Percentiles rank a stretch among this genome's conserved stretches.
These are phyloP conservation scores for Tetranychus cinnabarinus DNA, from an alignment of 1,140 invertebrate species.

Conservation along the genomic window DNA sequence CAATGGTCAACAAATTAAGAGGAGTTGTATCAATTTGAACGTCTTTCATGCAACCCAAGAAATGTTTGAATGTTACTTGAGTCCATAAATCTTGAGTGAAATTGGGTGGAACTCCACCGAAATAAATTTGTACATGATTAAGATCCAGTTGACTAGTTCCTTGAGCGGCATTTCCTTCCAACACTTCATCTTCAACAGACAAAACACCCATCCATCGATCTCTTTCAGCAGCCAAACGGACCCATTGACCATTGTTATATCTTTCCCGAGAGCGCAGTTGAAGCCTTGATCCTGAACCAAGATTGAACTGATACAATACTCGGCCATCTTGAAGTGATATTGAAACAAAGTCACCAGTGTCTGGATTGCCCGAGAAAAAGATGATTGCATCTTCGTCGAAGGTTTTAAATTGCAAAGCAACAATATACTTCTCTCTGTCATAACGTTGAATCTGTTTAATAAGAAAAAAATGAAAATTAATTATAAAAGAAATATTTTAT, in stretches of 20 bases:
- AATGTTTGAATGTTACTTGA: constrained; percentile 26
- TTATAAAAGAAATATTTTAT: constrained; percentile 45
- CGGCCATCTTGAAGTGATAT: constrained; percentile 8
- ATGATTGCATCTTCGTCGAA: constrained; percentile 66
- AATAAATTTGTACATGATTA: constrained; percentile 26
- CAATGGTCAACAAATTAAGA: constrained; percentile 34
- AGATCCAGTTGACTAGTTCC: constrained; percentile 35
- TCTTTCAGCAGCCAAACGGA: constrained; percentile 38
- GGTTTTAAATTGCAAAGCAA: constrained; percentile 56
- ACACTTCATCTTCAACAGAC: constrained; percentile 39
- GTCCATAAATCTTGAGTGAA: constrained; percentile 19
- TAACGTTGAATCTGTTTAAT: constrained; percentile 29
- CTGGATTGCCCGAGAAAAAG: constrained; percentile 49
- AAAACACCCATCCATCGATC: constrained; percentile 21
- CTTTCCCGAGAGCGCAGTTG: constrained; percentile 16
- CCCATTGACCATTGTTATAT: constrained; percentile 58
- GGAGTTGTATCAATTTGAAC: constrained; percentile 43
- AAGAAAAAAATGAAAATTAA: constrained; percentile 13
- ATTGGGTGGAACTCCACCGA: constrained; percentile 55
- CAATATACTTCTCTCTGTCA: constrained; percentile 42
- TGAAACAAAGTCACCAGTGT: constrained; percentile 20
- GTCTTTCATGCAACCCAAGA: constrained; percentile 56
- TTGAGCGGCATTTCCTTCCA: constrained; percentile 27
- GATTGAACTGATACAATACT: constrained; percentile 3
- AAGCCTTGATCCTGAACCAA: neutral